Percentiles rank a stretch among this genome's conserved stretches.
Evolutionary conservation across 2,888 invertebrate genomes (phyloP).

Genomic region (Epistrophella euchroma): DNA sequence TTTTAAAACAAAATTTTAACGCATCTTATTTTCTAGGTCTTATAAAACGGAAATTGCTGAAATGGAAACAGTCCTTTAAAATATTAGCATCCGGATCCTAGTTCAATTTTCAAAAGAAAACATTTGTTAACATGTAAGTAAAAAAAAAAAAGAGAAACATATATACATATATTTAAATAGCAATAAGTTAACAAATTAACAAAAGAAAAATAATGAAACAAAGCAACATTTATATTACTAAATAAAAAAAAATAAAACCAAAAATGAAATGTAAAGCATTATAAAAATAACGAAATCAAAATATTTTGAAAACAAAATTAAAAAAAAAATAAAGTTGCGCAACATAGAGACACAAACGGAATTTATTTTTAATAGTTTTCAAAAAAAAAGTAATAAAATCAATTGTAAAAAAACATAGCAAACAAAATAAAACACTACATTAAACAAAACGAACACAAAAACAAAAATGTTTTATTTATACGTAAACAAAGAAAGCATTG

Average conservation of each 20-base stretch:
- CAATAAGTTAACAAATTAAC: conserved; percentile 77
- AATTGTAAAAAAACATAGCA: conserved; percentile 9
- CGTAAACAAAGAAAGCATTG: conserved; percentile 49
- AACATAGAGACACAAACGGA: conserved; percentile 67
- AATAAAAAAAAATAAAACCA: conserved; percentile 17
- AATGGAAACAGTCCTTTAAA: conserved; percentile 96
- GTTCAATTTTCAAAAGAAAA: conserved; percentile 72
- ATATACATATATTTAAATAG: conserved; percentile 75
- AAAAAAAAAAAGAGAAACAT: conserved; percentile 38
- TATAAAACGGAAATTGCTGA: conserved; percentile 92
- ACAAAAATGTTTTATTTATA: conserved; percentile 53
- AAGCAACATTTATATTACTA: conserved; percentile 65
- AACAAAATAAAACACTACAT: conserved; percentile 25
- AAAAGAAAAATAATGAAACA: conserved; percentile 48
- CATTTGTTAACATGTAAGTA: conserved; percentile 63
- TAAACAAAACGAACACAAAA: conserved; percentile 37
- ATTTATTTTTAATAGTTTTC: conserved; percentile 72
- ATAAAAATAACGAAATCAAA: conserved; percentile 65
- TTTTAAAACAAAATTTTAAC: neutral
- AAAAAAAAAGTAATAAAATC: conserved; percentile 19
- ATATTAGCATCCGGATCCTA: conserved; percentile 67
- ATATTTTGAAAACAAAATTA: conserved; percentile 54
- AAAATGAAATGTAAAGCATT: conserved; percentile 44
- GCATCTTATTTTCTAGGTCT: conserved; percentile 80
- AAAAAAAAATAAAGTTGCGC: conserved; percentile 49